Conservation (phyloP, 1,140 invertebrate species). For the Scaptomyza pallida region DNA sequence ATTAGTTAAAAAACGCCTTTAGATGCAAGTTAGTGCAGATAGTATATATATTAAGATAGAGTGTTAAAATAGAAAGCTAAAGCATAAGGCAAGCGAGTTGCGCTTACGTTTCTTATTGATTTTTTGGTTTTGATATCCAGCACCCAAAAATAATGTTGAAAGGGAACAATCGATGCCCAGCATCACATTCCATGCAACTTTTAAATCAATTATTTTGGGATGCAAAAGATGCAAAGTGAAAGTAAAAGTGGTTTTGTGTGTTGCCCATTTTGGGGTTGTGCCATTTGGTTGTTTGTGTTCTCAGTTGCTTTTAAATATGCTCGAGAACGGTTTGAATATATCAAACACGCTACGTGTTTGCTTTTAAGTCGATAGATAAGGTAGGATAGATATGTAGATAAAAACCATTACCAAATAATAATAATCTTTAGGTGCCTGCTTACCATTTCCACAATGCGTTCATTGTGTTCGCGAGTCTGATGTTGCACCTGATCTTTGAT, state of each 20-base stretch:
- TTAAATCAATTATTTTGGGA: conserved; percentile 11
- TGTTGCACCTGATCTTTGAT: conserved; percentile 76
- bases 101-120: conserved; percentile 60
- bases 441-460: conserved; percentile 84
- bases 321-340: conserved; percentile 72
- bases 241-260: conserved; percentile 6
- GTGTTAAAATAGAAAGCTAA: neutral
- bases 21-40: conserved; percentile 49
- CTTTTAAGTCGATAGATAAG: conserved; percentile 43
- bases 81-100: conserved; percentile 52
- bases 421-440: conserved; percentile 4
- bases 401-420: conserved; percentile 23
- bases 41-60: conserved; percentile 5
- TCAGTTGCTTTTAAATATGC: conserved; percentile 72
- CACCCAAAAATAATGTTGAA: conserved; percentile 37
- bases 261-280: conserved; percentile 20
- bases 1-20: conserved; percentile 51
- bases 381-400: conserved; percentile 37
- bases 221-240: neutral
- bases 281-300: conserved; percentile 14
- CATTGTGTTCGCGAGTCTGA: conserved; percentile 73
- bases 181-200: conserved; percentile 46
- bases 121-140: conserved; percentile 33
- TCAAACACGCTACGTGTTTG: conserved; percentile 76
- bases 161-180: conserved; percentile 30